Evolutionary conservation across 1,140 invertebrate genomes (phyloP), one percentile per base, ranked within the genome.

Genomic region (Drosophila sp.): DNA sequence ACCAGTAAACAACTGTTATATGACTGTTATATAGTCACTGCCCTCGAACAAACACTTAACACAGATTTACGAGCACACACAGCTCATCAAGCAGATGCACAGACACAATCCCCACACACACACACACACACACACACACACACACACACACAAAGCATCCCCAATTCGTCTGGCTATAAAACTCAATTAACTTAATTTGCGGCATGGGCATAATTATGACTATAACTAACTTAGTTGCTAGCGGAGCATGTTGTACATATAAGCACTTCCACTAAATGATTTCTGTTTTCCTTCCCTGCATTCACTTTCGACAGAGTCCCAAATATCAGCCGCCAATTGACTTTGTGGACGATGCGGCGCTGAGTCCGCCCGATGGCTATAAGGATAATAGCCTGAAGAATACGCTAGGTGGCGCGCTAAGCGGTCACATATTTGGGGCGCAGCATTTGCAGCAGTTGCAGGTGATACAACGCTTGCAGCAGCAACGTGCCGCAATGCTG

Each of bases 351-450:
- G 94, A 95, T 61, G 95, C 96, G n/a, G 96, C 96, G 2, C 93
- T 97, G 5, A 97, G 96, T 86, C 96, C 96, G 48, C 96, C 96
- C 7, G 96, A 97, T 81, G 96, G 96, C 6, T 97, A 97, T 93
- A 97, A 97, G 92, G 96, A 97, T 82, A 93, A 92, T 93, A 92
- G 93, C 76, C 91, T 94, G 56, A 92, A 93, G 89, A 81, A 90
- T 80, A 89, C 93, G 74, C 82, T 94, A 73, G 92, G 93, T 36
- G 93, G 93, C 46, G 93, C 93, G 67, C 89, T 93, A n/a, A 93
- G 93, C 51, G 93, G 93, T 13, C 93, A 94, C 56, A 93, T 94
- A 61, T 94, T 94, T 80, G 94, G 93, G 13, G 93, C 93, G 40
- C 93, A 94, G 79, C 94, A 94, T 79, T 90, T 94, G 73, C 94